phyloP scores from a whole-genome alignment of 1,140 invertebrate genomes.

The Aplysia californica region DNA sequence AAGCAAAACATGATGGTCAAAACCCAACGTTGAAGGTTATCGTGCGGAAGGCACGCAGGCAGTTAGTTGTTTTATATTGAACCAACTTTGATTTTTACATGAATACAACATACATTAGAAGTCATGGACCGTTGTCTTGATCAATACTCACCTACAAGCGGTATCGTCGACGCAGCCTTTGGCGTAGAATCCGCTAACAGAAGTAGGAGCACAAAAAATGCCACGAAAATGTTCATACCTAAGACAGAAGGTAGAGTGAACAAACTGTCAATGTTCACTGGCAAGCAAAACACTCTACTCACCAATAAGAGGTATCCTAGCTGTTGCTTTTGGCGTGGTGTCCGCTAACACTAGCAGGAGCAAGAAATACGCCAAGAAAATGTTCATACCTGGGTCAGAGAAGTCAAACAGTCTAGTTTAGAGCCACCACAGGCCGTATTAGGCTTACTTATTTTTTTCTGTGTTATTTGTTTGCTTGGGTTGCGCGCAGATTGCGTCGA shows the following conservation, averaged over 20 bases:
- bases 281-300: conserved; percentile 31
- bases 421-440: no score
- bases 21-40: no score
- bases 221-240: conserved; percentile 68
- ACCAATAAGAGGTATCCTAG: conserved; percentile 68
- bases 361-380: conserved; percentile 67
- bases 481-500: no score
- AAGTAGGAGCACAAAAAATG: conserved; percentile 65
- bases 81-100: no score
- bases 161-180: conserved; percentile 63
- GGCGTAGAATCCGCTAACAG: conserved; percentile 65
- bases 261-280: background rate
- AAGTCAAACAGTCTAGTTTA: no score
- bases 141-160: conserved; percentile 62
- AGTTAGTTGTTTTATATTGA: no score
- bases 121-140: no score
- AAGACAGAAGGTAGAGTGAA: conserved; percentile 34
- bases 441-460: no score
- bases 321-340: conserved; percentile 65
- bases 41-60: no score
- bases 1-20: no score
- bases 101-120: no score
- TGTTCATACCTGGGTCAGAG: conserved; percentile 64
- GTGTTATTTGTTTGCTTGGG: no score
- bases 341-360: conserved; percentile 63